Evolutionary conservation across 2,113 vertebrate genomes (phyloP).

Genomic region (Pitta sordida): DNA sequence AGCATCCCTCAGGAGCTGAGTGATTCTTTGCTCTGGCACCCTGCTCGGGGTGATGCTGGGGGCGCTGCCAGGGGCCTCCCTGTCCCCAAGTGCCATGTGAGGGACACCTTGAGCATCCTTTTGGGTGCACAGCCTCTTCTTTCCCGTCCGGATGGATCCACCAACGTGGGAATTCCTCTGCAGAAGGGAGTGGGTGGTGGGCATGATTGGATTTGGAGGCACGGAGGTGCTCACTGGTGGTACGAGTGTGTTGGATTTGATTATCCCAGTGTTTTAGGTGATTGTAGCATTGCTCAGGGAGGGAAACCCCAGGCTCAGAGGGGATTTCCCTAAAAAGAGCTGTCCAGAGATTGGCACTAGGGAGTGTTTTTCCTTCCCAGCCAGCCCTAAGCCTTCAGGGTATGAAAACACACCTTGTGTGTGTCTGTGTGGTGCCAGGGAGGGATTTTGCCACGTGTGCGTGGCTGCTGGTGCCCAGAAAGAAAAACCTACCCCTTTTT

Average conservation of each 20-base stretch:
- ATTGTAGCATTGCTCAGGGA: accelerated
- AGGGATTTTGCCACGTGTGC: accelerated
- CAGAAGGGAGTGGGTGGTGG: not conserved
- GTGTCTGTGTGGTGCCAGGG: not conserved
- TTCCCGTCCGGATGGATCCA: not conserved
- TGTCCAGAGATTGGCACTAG: not conserved
- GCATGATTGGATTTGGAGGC: not conserved
- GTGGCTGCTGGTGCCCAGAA: accelerated
- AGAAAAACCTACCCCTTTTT: accelerated
- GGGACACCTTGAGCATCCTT: not conserved
- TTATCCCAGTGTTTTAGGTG: not conserved
- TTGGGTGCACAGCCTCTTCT: not conserved
- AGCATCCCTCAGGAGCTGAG: not conserved
- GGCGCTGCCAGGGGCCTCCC: accelerated
- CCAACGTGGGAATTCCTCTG: not conserved
- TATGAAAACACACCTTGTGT: not conserved
- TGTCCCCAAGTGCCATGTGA: accelerated
- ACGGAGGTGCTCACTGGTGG: accelerated
- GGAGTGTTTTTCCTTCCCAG: not conserved
- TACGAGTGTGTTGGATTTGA: not conserved
- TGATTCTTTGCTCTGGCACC: not conserved
- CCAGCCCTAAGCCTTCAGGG: not conserved
- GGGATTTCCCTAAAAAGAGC: not conserved
- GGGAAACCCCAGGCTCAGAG: not conserved
- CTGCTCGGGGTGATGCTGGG: accelerated